Evolutionary conservation across 2,888 invertebrate genomes (phyloP), one percentile per base, ranked within the genome.

Genomic region (Nysson spinosus): DNA sequence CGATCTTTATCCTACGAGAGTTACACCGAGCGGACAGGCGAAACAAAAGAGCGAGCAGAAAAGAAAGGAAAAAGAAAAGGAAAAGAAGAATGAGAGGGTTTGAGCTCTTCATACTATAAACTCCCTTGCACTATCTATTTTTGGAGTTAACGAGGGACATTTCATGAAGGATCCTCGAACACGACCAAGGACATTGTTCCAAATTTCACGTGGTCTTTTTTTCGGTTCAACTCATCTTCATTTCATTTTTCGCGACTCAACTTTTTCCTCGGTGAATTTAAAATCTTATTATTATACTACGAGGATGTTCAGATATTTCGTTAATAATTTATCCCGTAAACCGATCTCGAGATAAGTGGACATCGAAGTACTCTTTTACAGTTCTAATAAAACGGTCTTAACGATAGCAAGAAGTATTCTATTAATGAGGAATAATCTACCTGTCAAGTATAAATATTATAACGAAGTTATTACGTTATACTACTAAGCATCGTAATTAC

Each of bases 1-100:
- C 58, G 54, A 75, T 71, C 75, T 77, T 77, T 62, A 73, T 77
- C 63, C 62, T 47, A 58, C 61, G 69, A 47, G 11, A 14, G 24
- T 62, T 5, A 34, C 47, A 26, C 49, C 32, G 35, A 72, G 40
- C 70, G 57, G 58, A 68, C 63, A 71, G 61, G 55, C 55, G 71
- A 71, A 69, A 62, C 64, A 72, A 72, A 63, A 56, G 64, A 54
- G 56, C 51, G 54, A 50, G 43, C 55, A 54, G 34, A 57, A 56
- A 49, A 67, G 50, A 51, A 42, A 56, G 49, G 51, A 37, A 16
- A 26, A 40, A 44, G 24, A 34, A 39, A 47, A 28, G 34, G 54
- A 55, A 17, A 43, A 52, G 24, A 34, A 39, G 43, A 28, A 39
- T 50, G 51, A 17, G 39, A 52, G 52, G 49, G 37, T 60, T 6